Evolutionary conservation across 2,113 vertebrate species (phyloP).

Genomic region (western clawed frog (Xenopus tropicalis)): DNA sequence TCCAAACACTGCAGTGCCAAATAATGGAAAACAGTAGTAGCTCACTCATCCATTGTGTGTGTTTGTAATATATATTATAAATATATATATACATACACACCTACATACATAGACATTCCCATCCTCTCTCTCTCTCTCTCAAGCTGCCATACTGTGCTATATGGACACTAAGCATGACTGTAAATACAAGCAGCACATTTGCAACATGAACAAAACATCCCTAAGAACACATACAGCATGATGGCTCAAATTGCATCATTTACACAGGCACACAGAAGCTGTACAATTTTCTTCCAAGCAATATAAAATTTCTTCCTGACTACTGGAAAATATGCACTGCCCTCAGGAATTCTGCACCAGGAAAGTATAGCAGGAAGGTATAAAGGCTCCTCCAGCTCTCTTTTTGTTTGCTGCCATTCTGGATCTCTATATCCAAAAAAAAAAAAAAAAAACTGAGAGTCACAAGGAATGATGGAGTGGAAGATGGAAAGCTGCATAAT

Average conservation of each 20-base stretch:
- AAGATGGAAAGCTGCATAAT: background rate
- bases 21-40: constrained; percentile 10
- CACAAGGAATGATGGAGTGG: background rate
- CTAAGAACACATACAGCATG: constrained; percentile 18
- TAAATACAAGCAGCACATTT: constrained; percentile 27
- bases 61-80: too few relatives aligned
- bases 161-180: constrained; percentile 32
- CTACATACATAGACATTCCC: background rate
- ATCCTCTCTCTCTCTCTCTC: too few relatives aligned
- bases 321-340: constrained; percentile 1
- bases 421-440: background rate
- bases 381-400: background rate
- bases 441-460: background rate
- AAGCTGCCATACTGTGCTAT: constrained; percentile 16
- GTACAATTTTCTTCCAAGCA: constrained; percentile 40
- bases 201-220: background rate
- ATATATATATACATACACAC: background rate
- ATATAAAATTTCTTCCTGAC: constrained; percentile 38
- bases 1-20: constrained; percentile 35
- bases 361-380: constrained; percentile 29
- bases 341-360: constrained; percentile 7
- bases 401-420: background rate
- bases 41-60: background rate
- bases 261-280: constrained; percentile 15
- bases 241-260: constrained; percentile 22